phyloP scores from a whole-genome alignment of 2,888 invertebrate species.

The Zaprionus lineosus region DNA sequence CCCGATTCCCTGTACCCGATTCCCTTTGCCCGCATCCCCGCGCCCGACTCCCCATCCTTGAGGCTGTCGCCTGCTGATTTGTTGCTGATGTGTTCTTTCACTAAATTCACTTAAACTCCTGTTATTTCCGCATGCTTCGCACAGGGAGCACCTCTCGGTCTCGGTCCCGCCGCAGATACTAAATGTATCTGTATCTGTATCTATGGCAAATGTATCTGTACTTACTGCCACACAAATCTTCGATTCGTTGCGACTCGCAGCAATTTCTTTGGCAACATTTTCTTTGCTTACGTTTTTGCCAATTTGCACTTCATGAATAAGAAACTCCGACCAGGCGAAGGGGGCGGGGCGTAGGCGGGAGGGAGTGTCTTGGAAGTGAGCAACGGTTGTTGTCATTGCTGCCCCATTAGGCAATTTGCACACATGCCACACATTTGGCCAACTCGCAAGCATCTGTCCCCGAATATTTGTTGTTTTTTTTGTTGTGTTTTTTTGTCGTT shows the following conservation, averaged over 20 bases:
- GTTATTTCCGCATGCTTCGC: conserved; percentile 74
- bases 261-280: conserved; percentile 39
- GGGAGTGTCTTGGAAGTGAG: too few species aligned
- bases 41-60: not conserved
- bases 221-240: conserved; percentile 49
- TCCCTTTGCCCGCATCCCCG: not conserved
- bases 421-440: conserved; percentile 57
- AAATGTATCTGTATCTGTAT: conserved; percentile 13
- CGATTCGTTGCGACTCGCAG: conserved; percentile 8
- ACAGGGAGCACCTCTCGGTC: conserved; percentile 36
- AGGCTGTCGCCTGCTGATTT: conserved; percentile 50
- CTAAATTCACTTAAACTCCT: conserved; percentile 74
- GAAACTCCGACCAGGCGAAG: conserved; percentile 22
- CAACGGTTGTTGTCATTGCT: conserved; percentile 32
- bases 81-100: conserved; percentile 74
- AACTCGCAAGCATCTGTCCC: conserved; percentile 27
- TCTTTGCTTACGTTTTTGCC: conserved; percentile 52
- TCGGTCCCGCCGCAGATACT: conserved; percentile 4
- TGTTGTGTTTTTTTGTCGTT: conserved; percentile 23
- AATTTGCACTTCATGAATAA: conserved; percentile 76
- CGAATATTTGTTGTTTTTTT: conserved; percentile 40
- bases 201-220: conserved; percentile 9
- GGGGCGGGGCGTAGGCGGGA: not conserved
- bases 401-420: conserved; percentile 73
- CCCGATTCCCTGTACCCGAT: not conserved